These are phyloP conservation scores for Tenodera sinensis DNA, from an alignment of 2,888 invertebrate genomes.

Conservation along the genomic window DNA sequence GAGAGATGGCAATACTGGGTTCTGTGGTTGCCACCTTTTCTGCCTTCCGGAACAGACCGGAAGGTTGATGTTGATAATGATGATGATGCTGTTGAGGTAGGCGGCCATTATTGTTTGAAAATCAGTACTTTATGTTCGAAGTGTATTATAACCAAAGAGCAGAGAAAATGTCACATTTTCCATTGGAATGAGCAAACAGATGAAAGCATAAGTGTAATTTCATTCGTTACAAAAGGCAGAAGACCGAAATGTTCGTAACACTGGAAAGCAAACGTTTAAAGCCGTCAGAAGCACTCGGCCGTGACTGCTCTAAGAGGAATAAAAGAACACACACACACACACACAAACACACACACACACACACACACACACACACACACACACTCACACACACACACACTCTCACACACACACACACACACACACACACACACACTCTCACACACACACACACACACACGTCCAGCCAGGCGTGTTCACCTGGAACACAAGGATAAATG, in stretches of 20 bases:
- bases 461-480: background rate
- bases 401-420: background rate
- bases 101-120: too few relatives aligned
- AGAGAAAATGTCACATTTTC: background rate
- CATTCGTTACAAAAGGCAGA: background rate
- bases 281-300: background rate
- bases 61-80: too few relatives aligned
- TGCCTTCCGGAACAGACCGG: too few relatives aligned
- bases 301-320: background rate
- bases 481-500: background rate
- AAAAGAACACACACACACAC: background rate
- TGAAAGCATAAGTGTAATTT: background rate
- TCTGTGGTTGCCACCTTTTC: too few relatives aligned
- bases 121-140: too few relatives aligned
- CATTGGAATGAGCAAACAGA: background rate
- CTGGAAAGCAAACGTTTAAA: background rate
- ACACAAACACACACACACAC: too few relatives aligned
- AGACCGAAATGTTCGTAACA: background rate
- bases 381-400: background rate
- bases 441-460: background rate
- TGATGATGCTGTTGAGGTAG: too few relatives aligned
- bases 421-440: background rate
- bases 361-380: background rate
- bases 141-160: too few relatives aligned
- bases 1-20: too few relatives aligned